Conservation (phyloP, 1,140 invertebrate genomes). For the Holcopasites calliopsidis region DNA sequence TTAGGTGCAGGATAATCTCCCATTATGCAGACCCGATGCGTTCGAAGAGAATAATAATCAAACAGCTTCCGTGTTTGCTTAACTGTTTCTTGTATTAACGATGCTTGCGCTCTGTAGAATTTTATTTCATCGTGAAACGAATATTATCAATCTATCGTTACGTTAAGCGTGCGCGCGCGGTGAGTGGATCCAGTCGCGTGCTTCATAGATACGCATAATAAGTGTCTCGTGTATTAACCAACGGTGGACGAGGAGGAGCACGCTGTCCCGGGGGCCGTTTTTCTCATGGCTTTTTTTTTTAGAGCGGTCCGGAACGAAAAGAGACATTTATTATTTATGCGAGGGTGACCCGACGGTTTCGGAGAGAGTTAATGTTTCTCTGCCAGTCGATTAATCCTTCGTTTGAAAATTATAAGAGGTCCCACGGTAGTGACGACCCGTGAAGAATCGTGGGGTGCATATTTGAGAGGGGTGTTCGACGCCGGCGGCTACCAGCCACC, state of each 20-base stretch:
- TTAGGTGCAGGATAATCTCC: conserved; percentile 8
- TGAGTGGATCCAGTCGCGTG: not conserved
- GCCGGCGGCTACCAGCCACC: conserved; percentile 32
- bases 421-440: conserved; percentile 58
- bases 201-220: conserved; percentile 16
- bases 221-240: conserved; percentile 32
- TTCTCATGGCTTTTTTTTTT: conserved; percentile 48
- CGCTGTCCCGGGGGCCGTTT: not conserved
- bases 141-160: not conserved
- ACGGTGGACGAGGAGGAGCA: not conserved
- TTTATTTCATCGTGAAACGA: too few species aligned
- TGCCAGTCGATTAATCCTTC: conserved; percentile 72
- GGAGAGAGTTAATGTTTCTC: conserved; percentile 61
- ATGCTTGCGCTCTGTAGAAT: too few species aligned
- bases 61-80: not conserved
- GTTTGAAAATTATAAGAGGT: conserved; percentile 69
- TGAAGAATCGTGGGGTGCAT: conserved; percentile 71
- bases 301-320: conserved; percentile 45
- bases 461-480: conserved; percentile 56
- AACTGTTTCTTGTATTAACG: not conserved
- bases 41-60: not conserved
- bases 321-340: conserved; percentile 61
- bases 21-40: conserved; percentile 2
- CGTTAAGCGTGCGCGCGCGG: not conserved
- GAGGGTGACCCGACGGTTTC: conserved; percentile 52